Evolutionary conservation across 2,113 vertebrate species (phyloP), one percentile per base, ranked within the genome.

Genomic region (Lutjanus erythropterus): DNA sequence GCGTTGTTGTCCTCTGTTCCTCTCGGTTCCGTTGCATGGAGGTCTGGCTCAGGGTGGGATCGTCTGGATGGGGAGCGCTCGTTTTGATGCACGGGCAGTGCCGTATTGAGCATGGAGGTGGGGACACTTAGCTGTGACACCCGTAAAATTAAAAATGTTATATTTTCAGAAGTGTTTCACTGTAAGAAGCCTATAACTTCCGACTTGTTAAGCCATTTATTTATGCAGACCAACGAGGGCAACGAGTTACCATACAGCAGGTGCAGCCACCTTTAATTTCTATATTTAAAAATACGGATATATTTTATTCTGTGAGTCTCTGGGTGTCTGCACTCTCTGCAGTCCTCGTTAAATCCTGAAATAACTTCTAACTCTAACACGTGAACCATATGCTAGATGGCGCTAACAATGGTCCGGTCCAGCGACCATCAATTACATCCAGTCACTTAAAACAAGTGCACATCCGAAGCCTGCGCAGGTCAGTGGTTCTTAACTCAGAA

Each of bases 61-160:
- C 44, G 23, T 21, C 44, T 21, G 44, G 19, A 14, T 10, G 11
- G 37, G 76, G 80, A 56, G 78, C 50, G 83, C 49, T 92, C 46
- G 82, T 73, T 91, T 87, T 71, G 6, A 0, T 16, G 11, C 11
- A 61, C 65, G 15, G 3, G 21, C 7, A 6, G 19, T 3, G 3
- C 18, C 19, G 35, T 4, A 8, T 0, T 0, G 21, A 19, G 11
- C 37, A 12, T 1, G 7, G 37, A 19, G 58, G 47, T 3, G 64
- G 41, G 3, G 1, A 70, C 14, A 14, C 18, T 21, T 33, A 1
- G 6, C 31, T 33, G 19, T 62, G 21, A 75, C 35, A 10, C 37
- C 11, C 11, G 2, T 31, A 19, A 18, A 55, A 71, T 6, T 23
- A 27, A 39, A 52, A 25, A 25, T 14, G 3, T 21, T 9, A 11